Conservation (phyloP, 2,797 vertebrate species). For the Neosilurus hyrtlii region DNA sequence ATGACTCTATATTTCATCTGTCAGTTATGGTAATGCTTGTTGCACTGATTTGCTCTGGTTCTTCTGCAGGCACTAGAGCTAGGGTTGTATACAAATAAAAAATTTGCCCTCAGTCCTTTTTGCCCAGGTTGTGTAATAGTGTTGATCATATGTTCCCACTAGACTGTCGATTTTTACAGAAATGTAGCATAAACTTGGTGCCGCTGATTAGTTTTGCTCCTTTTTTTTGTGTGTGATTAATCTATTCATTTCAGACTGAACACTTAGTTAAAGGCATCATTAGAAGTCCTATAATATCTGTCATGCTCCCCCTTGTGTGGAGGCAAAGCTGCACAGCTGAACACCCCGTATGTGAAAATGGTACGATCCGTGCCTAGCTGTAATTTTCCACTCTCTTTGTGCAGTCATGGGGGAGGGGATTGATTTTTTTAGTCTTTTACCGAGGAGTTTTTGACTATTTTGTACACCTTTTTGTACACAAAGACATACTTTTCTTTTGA, state of each 20-base stretch:
- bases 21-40: neutral
- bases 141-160: neutral
- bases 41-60: constrained; percentile 5
- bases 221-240: neutral
- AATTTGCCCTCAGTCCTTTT: neutral
- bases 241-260: too few relatives aligned
- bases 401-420: constrained; percentile 33
- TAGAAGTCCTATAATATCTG: neutral
- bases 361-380: constrained; percentile 60
- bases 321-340: neutral
- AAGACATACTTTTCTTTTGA: neutral
- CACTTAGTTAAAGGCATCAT: neutral
- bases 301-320: constrained; percentile 31
- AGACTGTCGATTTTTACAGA: neutral
- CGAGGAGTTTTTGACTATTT: neutral
- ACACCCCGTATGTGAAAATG: constrained; percentile 23
- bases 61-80: neutral
- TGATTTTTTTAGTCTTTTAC: neutral
- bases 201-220: neutral
- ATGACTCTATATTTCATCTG: neutral
- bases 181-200: neutral
- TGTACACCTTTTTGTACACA: neutral
- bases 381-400: constrained; percentile 66
- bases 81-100: neutral
- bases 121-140: neutral